A percentile compares a stretch with the other conserved stretches of the same genome.
These are phyloP conservation scores for Pachymerium ferrugineum DNA, from an alignment of 2,888 invertebrate genomes.

Conservation along the genomic window DNA sequence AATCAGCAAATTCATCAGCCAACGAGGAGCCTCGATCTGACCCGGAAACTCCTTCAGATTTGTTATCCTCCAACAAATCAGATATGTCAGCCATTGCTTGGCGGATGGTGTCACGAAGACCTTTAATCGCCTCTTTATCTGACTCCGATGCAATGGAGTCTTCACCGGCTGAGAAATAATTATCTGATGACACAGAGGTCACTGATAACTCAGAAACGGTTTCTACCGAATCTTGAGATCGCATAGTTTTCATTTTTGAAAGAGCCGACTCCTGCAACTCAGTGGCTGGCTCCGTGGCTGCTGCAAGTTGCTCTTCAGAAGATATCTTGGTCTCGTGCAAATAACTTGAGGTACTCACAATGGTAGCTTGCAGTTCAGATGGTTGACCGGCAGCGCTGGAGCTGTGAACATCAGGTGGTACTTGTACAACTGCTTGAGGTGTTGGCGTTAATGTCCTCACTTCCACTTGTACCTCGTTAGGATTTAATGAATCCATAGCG, in stretches of 20 bases:
- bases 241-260: not conserved
- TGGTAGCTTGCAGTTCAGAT: not conserved
- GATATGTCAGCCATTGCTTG: slow-evolving; percentile 30
- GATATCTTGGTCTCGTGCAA: not conserved
- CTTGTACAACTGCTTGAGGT: not conserved
- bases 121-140: slow-evolving; percentile 29
- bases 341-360: not conserved
- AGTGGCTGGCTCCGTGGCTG: slow-evolving; percentile 29
- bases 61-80: slow-evolving; percentile 23
- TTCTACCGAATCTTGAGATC: not conserved
- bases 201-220: not conserved
- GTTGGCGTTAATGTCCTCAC: slow-evolving; percentile 1
- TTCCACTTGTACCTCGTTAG: not conserved
- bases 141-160: slow-evolving; percentile 2
- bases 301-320: not conserved
- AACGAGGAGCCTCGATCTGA: not conserved
- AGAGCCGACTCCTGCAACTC: not conserved
- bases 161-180: slow-evolving; percentile 15
- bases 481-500: not conserved
- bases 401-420: not conserved
- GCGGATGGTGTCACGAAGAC: slow-evolving; percentile 14
- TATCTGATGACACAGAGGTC: slow-evolving; percentile 16
- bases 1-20: not conserved
- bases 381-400: not conserved
- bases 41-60: slow-evolving; percentile 6